Base-by-base conservation (phyloP, 1,140 invertebrate genomes). In the Drosophila arizonae region DNA sequence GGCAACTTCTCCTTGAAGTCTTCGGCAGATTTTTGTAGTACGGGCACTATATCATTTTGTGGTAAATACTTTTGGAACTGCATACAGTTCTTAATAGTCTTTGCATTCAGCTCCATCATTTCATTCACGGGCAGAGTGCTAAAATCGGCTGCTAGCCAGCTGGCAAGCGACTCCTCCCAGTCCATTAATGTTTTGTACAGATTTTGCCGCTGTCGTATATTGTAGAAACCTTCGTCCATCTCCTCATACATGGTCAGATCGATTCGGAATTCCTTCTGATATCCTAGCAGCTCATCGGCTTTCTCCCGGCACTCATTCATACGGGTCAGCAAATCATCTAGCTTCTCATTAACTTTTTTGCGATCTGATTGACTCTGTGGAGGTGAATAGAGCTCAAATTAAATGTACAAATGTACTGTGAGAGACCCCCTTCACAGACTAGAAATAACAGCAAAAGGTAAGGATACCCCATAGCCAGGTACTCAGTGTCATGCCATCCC, bases 201-300 rank as follows among this genome's bases (percentile, higher is more conserved):
- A 43, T 96, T 92, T 87, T 95, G 94, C 45, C 96, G 94, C 26
- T 97, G 90, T 80, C 95, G 96, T 1, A 97, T 94, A 75, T 97
- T 95, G 63, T 94, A 95, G 70, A 95, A 94, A 0, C 96, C 95
- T 86, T 96, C 94, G 65, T 97, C 96, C 48, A 98, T 92, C 13
- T 95, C 93, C 43, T 97, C 96, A 81, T 96, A 95, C 88, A 96
- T 94, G 3, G 95, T 95, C 17, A 96, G 94, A 86, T 97, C 96
- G 24, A 96, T 93, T 93, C 95, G 94, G 72, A 96, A 96, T 67
- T 94, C 92, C 81, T 95, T 96, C 75, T 96, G 95, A 91, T 95
- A 94, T 1, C 92, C 92, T 51, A 94, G 93, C 79, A 94, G 97
- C 72, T 95, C 94, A 17, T 94, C 94, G 4, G 96, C 95, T 43